Evolutionary conservation across 2,113 vertebrate species (phyloP), one percentile per base, ranked within the genome.

Genomic region (Hucho hucho): DNA sequence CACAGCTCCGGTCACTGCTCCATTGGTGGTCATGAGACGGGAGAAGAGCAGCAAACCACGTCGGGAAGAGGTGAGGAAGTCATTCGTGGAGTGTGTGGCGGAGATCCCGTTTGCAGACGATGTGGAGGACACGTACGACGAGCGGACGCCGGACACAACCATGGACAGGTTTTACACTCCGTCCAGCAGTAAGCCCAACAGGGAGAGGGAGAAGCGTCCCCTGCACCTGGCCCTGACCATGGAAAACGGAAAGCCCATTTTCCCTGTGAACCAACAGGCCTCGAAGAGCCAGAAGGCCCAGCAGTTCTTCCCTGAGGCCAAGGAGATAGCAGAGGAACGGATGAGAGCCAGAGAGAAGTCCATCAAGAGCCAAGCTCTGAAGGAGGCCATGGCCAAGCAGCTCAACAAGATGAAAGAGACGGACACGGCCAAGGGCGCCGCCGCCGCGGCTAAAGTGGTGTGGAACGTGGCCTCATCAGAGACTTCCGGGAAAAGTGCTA

Each of bases 51-150:
- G 91, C 49, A 93, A 89, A 13, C 83, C 92, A 1, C 87, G 83
- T 3, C 89, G 87, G 0, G 92, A 92, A 0, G 91, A 95, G 0
- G 84, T 83, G 0, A 90, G 96, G 6, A 98, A 98, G 79, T 99
- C 98, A 0, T 98, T 99, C 4, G 96, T 95, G 1, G 97, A 99
- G 91, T 97, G 95, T 0, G 96, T 98, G 69, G 98, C 96, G 4
- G 98, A 99, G 86, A 99, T 99, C 79, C 98, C 98, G 0, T 99
- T 99, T 69, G 98, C 98, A 0, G 98, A 99, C 0, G 98, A 99
- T 0, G 96, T 97, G 28, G 97, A 99, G 43, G 97, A 99, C 75
- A 93, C 93, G 0, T 97, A 94, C 0, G 97, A 98, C 12, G 96
- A 98, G 65, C 93, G 90, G 58, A 96, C 95, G 0, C 96, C 96